Evolutionary conservation across 2,797 vertebrate genomes (phyloP).

Genomic region (Microctenopoma steveboyesi): DNA sequence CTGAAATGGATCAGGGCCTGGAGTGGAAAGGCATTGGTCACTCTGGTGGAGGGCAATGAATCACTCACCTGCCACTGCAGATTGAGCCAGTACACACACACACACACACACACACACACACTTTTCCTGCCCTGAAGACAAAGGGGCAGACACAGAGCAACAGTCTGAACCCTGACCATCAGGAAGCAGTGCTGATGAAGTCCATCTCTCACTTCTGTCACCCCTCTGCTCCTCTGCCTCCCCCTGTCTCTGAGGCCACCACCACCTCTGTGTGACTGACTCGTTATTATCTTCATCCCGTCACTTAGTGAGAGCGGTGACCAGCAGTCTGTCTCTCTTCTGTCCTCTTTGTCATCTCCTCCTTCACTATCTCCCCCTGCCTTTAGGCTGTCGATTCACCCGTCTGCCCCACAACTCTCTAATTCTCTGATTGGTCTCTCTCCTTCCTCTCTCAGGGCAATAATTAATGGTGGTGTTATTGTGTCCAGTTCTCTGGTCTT

Average conservation of each 20-base stretch:
- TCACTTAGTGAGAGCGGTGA: slow-evolving; percentile 61
- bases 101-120: slow-evolving; percentile 25
- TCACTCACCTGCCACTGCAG: slow-evolving; percentile 70
- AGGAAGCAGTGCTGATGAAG: slow-evolving; percentile 71
- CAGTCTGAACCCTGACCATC: slow-evolving; percentile 55
- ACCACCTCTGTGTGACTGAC: slow-evolving; percentile 52
- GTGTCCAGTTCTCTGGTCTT: slow-evolving; percentile 68
- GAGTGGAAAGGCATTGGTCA: slow-evolving; percentile 67
- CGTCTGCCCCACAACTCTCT: slow-evolving; percentile 66
- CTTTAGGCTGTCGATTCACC: slow-evolving; percentile 70
- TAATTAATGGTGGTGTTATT: slow-evolving; percentile 79
- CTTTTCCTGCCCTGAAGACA: slow-evolving; percentile 41
- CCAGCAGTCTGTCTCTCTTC: slow-evolving; percentile 53
- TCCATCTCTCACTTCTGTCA: slow-evolving; percentile 77
- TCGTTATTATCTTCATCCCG: slow-evolving; percentile 67
- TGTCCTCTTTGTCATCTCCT: slow-evolving; percentile 49
- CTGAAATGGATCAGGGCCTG: slow-evolving; percentile 68
- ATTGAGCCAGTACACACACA: slow-evolving; percentile 46
- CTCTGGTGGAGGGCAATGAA: slow-evolving; percentile 64
- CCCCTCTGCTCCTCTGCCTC: slow-evolving; percentile 29
- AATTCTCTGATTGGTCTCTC: slow-evolving; percentile 75
- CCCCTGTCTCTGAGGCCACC: slow-evolving; percentile 42
- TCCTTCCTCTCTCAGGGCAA: slow-evolving; percentile 56
- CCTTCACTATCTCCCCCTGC: slow-evolving; percentile 47
- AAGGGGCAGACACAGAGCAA: slow-evolving; percentile 49